Evolutionary conservation across 1,140 invertebrate species (phyloP).

Genomic region (Ptiloglossa arizonensis): DNA sequence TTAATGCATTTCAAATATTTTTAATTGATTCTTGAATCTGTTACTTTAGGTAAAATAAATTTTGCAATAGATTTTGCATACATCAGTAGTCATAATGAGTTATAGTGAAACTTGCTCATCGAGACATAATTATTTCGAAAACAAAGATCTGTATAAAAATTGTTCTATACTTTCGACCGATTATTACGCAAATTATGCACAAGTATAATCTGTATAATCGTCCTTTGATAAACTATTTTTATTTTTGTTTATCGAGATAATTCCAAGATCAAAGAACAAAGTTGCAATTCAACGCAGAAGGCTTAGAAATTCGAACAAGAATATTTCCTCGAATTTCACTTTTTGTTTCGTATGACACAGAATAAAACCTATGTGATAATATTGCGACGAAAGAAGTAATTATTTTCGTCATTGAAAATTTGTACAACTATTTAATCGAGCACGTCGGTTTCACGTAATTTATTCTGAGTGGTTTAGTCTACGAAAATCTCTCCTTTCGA

Average conservation of each 20-base stretch:
- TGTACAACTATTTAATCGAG: conserved; percentile 11
- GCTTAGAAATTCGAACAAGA: not conserved
- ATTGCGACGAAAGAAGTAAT: no score
- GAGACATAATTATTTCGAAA: no score
- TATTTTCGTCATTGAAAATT: conserved; percentile 6
- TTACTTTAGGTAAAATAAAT: no score
- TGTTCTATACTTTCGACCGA: no score
- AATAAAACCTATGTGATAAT: not conserved
- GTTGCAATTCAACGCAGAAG: not conserved
- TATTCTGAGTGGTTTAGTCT: not conserved
- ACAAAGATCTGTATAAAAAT: no score
- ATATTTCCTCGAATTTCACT: not conserved
- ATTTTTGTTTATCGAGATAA: not conserved
- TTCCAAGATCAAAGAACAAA: not conserved
- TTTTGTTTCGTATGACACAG: not conserved
- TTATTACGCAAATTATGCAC: no score
- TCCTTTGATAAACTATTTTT: not conserved
- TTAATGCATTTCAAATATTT: no score
- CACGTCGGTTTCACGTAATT: not conserved
- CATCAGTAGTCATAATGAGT: no score
- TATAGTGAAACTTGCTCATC: no score
- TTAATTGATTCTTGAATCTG: no score
- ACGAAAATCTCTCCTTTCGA: conserved; percentile 3
- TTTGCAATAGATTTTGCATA: no score
- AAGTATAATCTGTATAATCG: no score